Conservation (phyloP, 2,888 invertebrate genomes). For the Tolmerus cingulatus region DNA sequence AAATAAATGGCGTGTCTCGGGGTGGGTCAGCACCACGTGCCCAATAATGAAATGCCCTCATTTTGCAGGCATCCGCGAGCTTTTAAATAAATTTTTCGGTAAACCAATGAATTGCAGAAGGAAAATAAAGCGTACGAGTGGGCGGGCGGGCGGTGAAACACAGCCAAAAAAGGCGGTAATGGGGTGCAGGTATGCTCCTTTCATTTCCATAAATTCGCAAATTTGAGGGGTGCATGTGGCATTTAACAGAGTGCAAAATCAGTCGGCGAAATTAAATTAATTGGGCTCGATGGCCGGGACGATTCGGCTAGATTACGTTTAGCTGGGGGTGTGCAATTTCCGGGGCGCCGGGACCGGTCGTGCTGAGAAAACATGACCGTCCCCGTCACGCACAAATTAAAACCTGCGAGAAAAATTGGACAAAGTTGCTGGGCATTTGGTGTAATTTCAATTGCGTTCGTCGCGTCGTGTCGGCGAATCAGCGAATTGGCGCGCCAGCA, state of each 20-base stretch:
- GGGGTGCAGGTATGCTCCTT: background rate
- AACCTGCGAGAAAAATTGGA: background rate
- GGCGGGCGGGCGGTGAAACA: background rate
- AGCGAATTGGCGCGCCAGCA: background rate
- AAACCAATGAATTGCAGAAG: slow-evolving; percentile 28
- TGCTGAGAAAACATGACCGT: background rate
- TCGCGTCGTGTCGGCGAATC: background rate
- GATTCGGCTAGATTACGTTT: slow-evolving; percentile 5
- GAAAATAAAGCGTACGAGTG: slow-evolving; percentile 18
- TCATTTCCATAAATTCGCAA: slow-evolving; percentile 29
- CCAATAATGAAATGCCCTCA: slow-evolving; percentile 10
- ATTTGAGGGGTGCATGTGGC: slow-evolving; percentile 35
- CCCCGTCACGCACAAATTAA: slow-evolving; percentile 1
- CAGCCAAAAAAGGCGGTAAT: background rate
- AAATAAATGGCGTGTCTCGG: background rate
- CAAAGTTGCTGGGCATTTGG: background rate
- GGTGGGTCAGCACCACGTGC: background rate
- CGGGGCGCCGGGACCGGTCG: background rate
- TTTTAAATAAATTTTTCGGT: slow-evolving; percentile 37
- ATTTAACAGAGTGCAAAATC: slow-evolving; percentile 29
- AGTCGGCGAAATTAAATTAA: slow-evolving; percentile 22
- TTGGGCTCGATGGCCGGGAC: slow-evolving; percentile 19
- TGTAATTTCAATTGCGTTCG: slow-evolving; percentile 17
- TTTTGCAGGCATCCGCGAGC: slow-evolving; percentile 23
- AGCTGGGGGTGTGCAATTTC: background rate